Conservation (phyloP, 2,797 vertebrate genomes). For the Eurystomus glaucurus region DNA sequence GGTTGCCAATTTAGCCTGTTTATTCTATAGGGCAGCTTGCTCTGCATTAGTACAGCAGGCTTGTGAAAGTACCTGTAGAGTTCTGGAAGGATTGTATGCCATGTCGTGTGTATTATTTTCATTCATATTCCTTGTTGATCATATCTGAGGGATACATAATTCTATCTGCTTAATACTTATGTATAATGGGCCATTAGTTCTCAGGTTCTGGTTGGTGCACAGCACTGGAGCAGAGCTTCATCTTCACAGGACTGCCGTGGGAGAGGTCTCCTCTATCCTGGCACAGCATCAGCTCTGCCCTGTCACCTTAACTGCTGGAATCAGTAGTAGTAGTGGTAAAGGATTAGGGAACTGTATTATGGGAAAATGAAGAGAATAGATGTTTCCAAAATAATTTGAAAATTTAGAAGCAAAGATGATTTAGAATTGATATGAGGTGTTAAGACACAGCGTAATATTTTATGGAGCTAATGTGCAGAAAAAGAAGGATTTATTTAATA, state of each 20-base stretch:
- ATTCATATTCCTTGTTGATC: neutral
- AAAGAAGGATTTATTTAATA: neutral
- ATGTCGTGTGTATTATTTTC: neutral
- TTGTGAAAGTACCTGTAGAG: neutral
- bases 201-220: neutral
- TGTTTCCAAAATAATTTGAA: neutral
- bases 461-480: neutral
- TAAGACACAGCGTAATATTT: neutral
- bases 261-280: neutral
- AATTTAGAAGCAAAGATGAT: neutral
- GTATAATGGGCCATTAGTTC: neutral
- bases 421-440: neutral
- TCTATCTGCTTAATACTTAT: neutral
- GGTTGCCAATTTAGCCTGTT: neutral
- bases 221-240: neutral
- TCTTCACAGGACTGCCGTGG: neutral
- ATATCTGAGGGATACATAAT: neutral
- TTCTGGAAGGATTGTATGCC: neutral
- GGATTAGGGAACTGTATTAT: neutral
- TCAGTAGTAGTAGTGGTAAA: accelerated
- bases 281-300: neutral
- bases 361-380: neutral
- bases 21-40: neutral
- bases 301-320: neutral
- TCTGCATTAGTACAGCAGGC: neutral